Evolutionary conservation across 2,113 vertebrate species (phyloP).

Genomic region (Melanocharis versteri): DNA sequence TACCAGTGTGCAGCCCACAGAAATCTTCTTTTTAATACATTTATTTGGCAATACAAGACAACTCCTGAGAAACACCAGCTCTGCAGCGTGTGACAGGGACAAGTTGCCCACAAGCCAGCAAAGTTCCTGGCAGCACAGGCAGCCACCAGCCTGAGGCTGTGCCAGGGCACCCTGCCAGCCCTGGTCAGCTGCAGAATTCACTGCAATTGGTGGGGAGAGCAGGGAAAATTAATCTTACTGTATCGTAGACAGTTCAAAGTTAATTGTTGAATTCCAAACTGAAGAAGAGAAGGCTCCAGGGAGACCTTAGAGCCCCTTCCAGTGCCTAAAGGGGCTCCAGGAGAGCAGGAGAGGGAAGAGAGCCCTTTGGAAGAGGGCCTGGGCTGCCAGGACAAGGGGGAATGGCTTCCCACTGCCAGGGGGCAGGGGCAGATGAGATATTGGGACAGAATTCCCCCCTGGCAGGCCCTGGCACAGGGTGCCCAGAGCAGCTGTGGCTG

Average conservation of each 20-base stretch:
- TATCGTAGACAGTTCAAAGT: not conserved
- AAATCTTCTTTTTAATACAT: not conserved
- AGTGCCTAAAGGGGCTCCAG: not conserved
- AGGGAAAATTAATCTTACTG: not conserved
- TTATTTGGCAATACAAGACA: not conserved
- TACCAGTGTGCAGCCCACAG: not conserved
- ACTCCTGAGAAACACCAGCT: not conserved
- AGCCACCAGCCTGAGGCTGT: not conserved
- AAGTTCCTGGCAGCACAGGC: fast-evolving
- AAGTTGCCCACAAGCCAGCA: fast-evolving
- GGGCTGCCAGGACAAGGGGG: not conserved
- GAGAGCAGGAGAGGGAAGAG: not conserved
- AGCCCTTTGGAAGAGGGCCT: not conserved
- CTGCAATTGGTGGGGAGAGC: not conserved
- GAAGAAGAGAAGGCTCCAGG: not conserved
- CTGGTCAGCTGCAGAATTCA: not conserved
- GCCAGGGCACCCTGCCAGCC: not conserved
- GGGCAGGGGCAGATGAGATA: fast-evolving
- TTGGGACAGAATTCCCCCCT: fast-evolving
- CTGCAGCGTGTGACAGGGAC: not conserved
- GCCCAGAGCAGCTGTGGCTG: not conserved
- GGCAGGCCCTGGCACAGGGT: not conserved
- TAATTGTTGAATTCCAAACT: not conserved
- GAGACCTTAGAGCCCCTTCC: not conserved
- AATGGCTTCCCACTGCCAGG: not conserved